Evolutionary conservation across 2,888 invertebrate genomes (phyloP).

Genomic region (Cryptocheilus praepositus): DNA sequence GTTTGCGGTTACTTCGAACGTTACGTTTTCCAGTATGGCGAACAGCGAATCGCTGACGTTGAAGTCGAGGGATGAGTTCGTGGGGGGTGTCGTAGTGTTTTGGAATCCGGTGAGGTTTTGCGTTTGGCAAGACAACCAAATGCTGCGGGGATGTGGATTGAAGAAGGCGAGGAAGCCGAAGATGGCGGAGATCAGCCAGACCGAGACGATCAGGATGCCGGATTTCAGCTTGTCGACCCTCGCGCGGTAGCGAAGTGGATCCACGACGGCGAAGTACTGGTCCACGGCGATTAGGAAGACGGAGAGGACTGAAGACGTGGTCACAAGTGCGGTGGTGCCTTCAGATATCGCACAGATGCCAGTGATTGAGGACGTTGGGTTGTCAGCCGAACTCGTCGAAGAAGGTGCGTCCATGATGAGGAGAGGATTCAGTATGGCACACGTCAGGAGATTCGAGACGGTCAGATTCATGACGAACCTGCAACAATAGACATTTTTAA

Average conservation of each 20-base stretch:
- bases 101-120: background rate
- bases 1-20: constrained; percentile 1
- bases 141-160: constrained; percentile 74
- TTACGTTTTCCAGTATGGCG: constrained; percentile 41
- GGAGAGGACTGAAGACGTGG: constrained; percentile 79
- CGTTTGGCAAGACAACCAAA: constrained; percentile 73
- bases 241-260: constrained; percentile 80
- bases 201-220: constrained; percentile 74
- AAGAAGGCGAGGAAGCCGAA: constrained; percentile 75
- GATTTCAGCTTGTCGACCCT: constrained; percentile 77
- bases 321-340: constrained; percentile 79
- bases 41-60: constrained; percentile 25
- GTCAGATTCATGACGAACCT: constrained; percentile 83
- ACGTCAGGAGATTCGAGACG: constrained; percentile 78
- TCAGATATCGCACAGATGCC: constrained; percentile 79
- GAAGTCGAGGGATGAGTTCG: constrained; percentile 9
- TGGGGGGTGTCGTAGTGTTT: background rate
- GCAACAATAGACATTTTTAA: constrained; percentile 72
- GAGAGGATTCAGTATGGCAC: constrained; percentile 75
- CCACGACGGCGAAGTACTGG: constrained; percentile 82
- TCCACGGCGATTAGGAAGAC: constrained; percentile 81
- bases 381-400: constrained; percentile 63
- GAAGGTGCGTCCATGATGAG: constrained; percentile 77
- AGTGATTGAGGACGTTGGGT: constrained; percentile 63
- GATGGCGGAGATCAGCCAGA: constrained; percentile 75